Percentiles rank a stretch among this genome's conserved stretches.
phyloP scores from a whole-genome alignment of 2,113 vertebrate species.

The Abramis brama region DNA sequence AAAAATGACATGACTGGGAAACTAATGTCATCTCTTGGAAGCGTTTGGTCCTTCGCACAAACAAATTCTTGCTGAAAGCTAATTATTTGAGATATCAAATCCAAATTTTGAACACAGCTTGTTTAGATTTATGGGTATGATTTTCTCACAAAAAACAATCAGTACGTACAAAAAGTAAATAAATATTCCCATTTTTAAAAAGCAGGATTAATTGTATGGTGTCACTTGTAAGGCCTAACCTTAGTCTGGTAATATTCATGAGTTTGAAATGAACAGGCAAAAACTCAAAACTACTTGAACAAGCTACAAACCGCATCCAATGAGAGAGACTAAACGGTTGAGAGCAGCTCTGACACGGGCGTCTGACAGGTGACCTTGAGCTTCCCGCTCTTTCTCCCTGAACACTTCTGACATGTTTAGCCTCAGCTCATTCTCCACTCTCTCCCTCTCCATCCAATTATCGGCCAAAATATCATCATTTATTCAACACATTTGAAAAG shows the following conservation, averaged over 20 bases:
- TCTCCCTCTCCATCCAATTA: slow-evolving; percentile 38
- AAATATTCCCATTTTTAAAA: too few species aligned
- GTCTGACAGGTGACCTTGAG: slow-evolving; percentile 5
- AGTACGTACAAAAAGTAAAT: too few species aligned
- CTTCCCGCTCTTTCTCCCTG: slow-evolving; percentile 14
- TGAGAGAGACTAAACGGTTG: slow-evolving; percentile 3
- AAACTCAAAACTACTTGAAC: neutral
- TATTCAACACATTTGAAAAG: slow-evolving; percentile 45
- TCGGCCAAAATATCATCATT: slow-evolving; percentile 44
- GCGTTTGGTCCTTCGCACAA: too few species aligned
- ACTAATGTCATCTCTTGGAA: too few species aligned
- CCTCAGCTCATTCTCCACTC: neutral
- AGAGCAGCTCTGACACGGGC: neutral
- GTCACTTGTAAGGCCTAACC: neutral
- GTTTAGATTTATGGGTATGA: too few species aligned
- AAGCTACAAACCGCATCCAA: neutral
- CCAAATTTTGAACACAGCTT: too few species aligned
- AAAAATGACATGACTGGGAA: too few species aligned
- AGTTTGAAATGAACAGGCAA: neutral
- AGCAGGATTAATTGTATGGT: neutral
- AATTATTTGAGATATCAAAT: too few species aligned
- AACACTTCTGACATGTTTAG: slow-evolving; percentile 14
- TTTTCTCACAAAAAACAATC: neutral
- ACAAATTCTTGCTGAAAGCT: too few species aligned
- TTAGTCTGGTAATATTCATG: neutral